Evolutionary conservation across 1,140 invertebrate species (phyloP), one percentile per base, ranked within the genome.

Genomic region (Listronotus bonariensis): DNA sequence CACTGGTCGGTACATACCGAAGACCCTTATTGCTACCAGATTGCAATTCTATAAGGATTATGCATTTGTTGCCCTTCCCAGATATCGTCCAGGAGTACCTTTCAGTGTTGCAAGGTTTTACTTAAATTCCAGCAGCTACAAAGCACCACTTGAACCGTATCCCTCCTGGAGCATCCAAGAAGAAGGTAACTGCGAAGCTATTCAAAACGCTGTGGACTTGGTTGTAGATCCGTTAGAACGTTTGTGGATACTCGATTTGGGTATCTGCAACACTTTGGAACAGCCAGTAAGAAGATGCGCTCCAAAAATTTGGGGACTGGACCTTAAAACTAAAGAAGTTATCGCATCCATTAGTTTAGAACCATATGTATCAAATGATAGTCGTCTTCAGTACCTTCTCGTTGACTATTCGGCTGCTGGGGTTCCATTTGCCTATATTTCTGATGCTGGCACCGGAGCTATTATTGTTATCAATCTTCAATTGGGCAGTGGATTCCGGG

Each of bases 231-330:
- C 73, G 14, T 75, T 85, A 72, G 84, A 85, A 62, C 82, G 86
- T n/a, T 73, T 90, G 1, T 90, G 89, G 88, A 81, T 85, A 2
- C 77, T 90, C 46, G 88, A 90, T 69, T 81, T 81, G 41, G 88
- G 88, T 38, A 80, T 88, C 36, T 83, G 87, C 1, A 86, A 89
- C 64, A 88, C 85, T 1, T 70, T 88, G 45, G 82, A 85, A 54
- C 80, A 83, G 36, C 87, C 88, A 0, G 80, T 86, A 1, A 81
- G 83, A 8, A 81, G 84, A n/a, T 87, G 86, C 64, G 77, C 81
- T 10, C 86, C 88, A 0, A 90, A 89, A 76, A 82, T 90, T 15
- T 81, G 88, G 8, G 86, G 82, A n/a, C 80, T 89, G 46, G 82
- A 83, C 66, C 78, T 84, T 0, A 78, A 82, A 43, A 83, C 81